These are phyloP conservation scores for Corythornis cristatus DNA, from an alignment of 2,113 vertebrate genomes.

Conservation along the genomic window DNA sequence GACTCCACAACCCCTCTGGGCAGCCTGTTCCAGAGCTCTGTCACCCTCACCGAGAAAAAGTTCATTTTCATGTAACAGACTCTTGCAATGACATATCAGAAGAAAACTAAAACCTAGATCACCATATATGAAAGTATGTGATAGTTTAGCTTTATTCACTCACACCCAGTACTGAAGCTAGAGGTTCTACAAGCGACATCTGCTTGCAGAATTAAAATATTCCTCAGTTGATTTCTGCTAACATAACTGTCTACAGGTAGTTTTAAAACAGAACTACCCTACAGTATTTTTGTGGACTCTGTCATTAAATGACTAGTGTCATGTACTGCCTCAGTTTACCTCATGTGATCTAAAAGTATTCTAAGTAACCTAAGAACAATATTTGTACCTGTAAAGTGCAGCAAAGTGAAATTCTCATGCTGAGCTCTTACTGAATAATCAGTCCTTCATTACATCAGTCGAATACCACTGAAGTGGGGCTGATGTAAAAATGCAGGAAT, in stretches of 20 bases:
- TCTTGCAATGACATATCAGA: background rate
- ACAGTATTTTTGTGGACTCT: background rate
- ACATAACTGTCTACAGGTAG: background rate
- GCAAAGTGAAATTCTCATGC: background rate
- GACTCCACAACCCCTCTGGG: too few species aligned
- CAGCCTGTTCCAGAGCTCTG: too few species aligned
- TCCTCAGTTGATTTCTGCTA: background rate
- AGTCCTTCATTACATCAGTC: background rate
- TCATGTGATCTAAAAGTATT: background rate
- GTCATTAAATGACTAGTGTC: background rate
- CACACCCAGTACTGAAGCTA: background rate
- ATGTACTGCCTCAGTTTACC: background rate
- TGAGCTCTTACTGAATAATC: background rate
- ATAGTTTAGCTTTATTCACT: background rate
- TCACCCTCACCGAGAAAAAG: background rate
- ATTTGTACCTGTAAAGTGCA: background rate
- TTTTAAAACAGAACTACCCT: background rate
- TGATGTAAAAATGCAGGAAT: background rate
- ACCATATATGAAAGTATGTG: rapidly evolving
- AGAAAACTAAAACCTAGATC: background rate
- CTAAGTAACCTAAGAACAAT: background rate
- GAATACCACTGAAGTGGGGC: background rate
- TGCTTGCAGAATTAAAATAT: background rate
- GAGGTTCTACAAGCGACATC: background rate
- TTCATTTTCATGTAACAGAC: background rate